Base-by-base conservation (phyloP, 2,113 vertebrate genomes). In the Copsychus sechellarum region DNA sequence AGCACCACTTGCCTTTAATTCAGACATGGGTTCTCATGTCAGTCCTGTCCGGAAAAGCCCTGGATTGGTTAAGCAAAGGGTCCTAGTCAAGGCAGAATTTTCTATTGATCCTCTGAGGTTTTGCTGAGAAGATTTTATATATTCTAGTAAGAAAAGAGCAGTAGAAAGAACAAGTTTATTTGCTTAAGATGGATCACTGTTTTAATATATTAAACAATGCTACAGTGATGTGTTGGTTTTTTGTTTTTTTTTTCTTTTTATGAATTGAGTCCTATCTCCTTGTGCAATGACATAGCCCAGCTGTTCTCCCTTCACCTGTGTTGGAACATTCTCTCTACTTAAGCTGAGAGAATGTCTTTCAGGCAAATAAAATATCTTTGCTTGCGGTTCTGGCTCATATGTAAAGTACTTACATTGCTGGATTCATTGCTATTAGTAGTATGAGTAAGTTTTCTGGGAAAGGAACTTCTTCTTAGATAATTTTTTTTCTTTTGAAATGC, bases 321-420 rank as follows among this genome's bases (percentile, higher is more conserved):
- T 81, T 91, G 70, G 82, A 66, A 87, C 92, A 93, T 94, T 89
- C 74, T 93, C 53, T 86, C 34, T 57, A 4, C 38, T 87, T 89
- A 19, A 78, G 88, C 91, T 4, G 25, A 83, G 88, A 78, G 73
- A 94, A 86, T 95, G 23, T 40, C 85, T 82, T 95, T 91, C 57
- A 93, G 77, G 81, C 81, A 97, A 95, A 86, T 91, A 54, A 83
- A 90, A 60, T 64, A 70, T 2, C 79, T 42, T 89, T 96, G 69
- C 91, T 60, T 87, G 78, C 62, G 78, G 73, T 73, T 77, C 62
- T 94, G 62, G 71, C 67, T 91, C 62, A 43, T 17, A 22, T 43
- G 20, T 23, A 43, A 40, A 78, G 48, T 29, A 76, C 61, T 76
- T 53, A 7, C 20, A 31, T 60, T 5, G 1, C 45, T 83, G 79